Base-by-base conservation (phyloP, 2,113 vertebrate species). In the Peucedramus taeniatus region DNA sequence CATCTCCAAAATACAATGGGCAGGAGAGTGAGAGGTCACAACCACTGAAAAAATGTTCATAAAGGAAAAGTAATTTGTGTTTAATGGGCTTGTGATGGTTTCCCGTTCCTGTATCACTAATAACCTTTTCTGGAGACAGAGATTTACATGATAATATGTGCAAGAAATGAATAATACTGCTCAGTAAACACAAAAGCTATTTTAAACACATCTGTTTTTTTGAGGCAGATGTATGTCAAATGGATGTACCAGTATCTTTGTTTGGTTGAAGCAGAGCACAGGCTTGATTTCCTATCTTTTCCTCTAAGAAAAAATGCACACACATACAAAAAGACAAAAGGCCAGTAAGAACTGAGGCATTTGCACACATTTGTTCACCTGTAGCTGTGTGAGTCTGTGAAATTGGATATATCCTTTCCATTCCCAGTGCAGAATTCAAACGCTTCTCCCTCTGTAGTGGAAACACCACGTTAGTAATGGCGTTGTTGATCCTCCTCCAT, bases 401-500 rank as follows among this genome's bases (percentile, higher is more conserved):
- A 24, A 99, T 44, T 49, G 99, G 98, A 95, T 99, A 98, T 91
- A 99, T 99, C 93, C 99, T 98, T 95, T 99, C 98, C 99, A 99
- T 99, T 88, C 97, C 97, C 89, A 99, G 97, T 10, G 89, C 76
- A 50, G 97, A 87, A 94, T 99, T 98, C 86, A 98, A 96, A 53
- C 74, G 83, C 47, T 98, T 99, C 97, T 99, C 98, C 91, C 99
- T 98, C 96, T 99, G 99, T 70, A 99, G 97, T 15, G 99, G 99
- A 96, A 99, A 99, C 69, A 99, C 98, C 94, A 99, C 99, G 97
- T 99, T 99, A 63, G 99, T 99, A 96, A 99, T 96, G 66, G 99
- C 99, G 6, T 99, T 99, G 39, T 98, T 99, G 96, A 99, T 99
- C 95, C 98, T 98, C 95, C 99, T 98, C 99, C 99, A 99, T 88